Conservation (phyloP, 2,888 invertebrate species). For the Parochlus steinenii region DNA sequence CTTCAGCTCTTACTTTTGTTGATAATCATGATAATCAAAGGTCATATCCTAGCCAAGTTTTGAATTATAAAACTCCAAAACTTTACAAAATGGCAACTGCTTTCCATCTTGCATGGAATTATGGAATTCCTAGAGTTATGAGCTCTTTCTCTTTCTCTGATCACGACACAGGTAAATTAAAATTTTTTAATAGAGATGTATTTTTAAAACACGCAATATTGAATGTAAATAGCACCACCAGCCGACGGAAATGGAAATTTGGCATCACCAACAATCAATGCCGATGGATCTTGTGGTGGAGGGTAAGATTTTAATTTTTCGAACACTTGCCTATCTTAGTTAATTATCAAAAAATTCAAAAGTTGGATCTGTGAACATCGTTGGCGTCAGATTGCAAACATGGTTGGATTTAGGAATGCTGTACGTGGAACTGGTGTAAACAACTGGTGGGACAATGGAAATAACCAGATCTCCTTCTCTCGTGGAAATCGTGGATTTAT, state of each 20-base stretch:
- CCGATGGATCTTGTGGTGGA: conserved; percentile 45
- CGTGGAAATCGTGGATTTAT: conserved; percentile 59
- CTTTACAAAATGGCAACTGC: conserved; percentile 66
- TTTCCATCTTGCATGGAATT: conserved; percentile 76
- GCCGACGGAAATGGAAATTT: conserved; percentile 42
- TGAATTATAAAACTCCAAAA: conserved; percentile 49
- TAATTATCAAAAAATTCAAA: too few species aligned
- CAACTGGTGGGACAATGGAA: conserved; percentile 68
- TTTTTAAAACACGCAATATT: too few species aligned
- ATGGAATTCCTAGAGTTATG: conserved; percentile 66
- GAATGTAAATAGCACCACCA: too few species aligned
- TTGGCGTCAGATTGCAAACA: conserved; percentile 64
- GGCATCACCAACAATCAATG: conserved; percentile 44
- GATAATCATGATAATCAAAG: conserved; percentile 89
- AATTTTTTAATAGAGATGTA: too few species aligned
- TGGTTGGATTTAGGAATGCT: conserved; percentile 60
- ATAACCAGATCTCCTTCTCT: conserved; percentile 72
- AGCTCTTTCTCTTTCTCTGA: conserved; percentile 60
- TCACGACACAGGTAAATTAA: conserved; percentile 37
- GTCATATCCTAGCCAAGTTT: conserved; percentile 32
- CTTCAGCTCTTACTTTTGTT: conserved; percentile 54
- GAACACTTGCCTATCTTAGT: too few species aligned
- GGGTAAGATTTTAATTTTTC: too few species aligned
- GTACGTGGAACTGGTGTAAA: conserved; percentile 38
- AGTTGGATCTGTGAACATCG: conserved; percentile 76